Evolutionary conservation across 2,113 vertebrate genomes (phyloP).

Genomic region (Erythrolamprus reginae): DNA sequence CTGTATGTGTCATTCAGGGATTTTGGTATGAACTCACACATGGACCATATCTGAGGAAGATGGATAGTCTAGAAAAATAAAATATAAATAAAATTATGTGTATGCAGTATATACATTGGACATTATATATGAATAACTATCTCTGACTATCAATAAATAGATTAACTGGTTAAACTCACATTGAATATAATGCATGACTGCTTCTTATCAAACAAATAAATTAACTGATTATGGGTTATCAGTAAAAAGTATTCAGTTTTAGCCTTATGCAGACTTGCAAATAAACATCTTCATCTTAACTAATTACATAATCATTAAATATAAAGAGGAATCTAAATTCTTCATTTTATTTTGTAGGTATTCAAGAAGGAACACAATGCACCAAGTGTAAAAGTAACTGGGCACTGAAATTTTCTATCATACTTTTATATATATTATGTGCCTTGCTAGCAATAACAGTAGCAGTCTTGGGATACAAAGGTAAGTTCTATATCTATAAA

Average conservation of each 20-base stretch:
- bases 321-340: constrained; percentile 26
- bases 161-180: not conserved
- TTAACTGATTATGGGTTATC: not conserved
- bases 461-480: constrained; percentile 93
- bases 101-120: not conserved
- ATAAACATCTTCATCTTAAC: not conserved
- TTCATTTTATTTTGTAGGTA: constrained; percentile 79
- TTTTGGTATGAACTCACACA: not conserved
- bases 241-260: accelerated
- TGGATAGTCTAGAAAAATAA: not conserved
- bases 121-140: not conserved
- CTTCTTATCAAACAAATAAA: constrained; percentile 6
- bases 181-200: not conserved
- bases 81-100: not conserved
- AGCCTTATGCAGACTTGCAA: not conserved
- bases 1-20: not conserved
- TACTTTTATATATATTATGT: constrained; percentile 88
- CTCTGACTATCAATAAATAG: not conserved
- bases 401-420: constrained; percentile 92
- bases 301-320: not conserved
- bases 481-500: constrained; percentile 63
- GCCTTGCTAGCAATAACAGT: constrained; percentile 90
- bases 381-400: constrained; percentile 96
- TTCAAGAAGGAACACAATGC: constrained; percentile 93
- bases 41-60: not conserved